Evolutionary conservation across 2,797 vertebrate species (phyloP), one percentile per base, ranked within the genome.

Genomic region (Amniataba percoides): DNA sequence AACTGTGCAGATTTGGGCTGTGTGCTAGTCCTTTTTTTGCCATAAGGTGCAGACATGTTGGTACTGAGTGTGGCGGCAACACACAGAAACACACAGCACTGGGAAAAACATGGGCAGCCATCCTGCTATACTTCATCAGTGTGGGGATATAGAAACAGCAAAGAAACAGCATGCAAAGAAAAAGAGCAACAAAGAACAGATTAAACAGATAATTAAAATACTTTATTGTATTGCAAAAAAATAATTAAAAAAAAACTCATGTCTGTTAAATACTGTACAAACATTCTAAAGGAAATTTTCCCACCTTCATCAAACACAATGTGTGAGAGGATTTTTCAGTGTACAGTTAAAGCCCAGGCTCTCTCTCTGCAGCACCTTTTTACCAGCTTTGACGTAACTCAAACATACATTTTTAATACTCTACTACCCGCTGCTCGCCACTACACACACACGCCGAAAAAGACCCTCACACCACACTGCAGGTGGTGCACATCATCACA

Each of bases 371-470:
- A 89, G 87, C 83, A 83, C 72, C 65, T 68, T 84, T 90, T 84
- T 73, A 84, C 82, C 87, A 84, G 85, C 85, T 86, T 87, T 93
- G 84, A 92, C 74, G 66, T 92, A 89, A 85, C 68, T 62, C 76
- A 59, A 59, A 46, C 87, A 92, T 92, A 59, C 81, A 93, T 92
- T 85, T 90, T 93, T 93, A 89, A 93, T 91, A 80, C 49, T 76
- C 71, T 70, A 52, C 79, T 71, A 81, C 69, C 69, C 71, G 3
- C 81, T 80, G 61, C 78, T 85, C 71, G 57, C 53, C 60, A 68
- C 71, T 60, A 27, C 34, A 14, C 36, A 71, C 83, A 64, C 56
- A 43, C 55, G 63, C 75, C 16, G 27, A 31, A 46, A 9, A 39
- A 55, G 23, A 49, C 52, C 39, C 25, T 23, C 55, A 39, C 39